Conservation (phyloP, 2,113 vertebrate species). For the Anhinga rufa region DNA sequence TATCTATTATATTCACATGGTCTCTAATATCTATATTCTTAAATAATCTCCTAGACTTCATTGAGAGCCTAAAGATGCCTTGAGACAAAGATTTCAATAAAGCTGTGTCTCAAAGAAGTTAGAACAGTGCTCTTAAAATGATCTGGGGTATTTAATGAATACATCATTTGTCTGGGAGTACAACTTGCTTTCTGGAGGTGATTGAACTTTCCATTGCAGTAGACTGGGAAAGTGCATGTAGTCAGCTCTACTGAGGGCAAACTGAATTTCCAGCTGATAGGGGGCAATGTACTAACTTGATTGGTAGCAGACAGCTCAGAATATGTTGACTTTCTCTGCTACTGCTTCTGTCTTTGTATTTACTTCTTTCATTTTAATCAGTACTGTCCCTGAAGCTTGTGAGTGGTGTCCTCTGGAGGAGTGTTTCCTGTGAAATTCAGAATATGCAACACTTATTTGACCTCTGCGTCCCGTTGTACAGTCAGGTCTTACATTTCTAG, state of each 20-base stretch:
- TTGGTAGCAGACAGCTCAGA: not conserved
- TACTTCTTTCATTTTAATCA: slow-evolving; percentile 14
- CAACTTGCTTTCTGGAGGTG: not conserved
- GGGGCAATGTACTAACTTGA: not conserved
- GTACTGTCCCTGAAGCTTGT: not conserved
- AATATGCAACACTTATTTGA: slow-evolving; percentile 2
- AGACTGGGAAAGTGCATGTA: not conserved
- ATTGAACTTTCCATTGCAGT: not conserved
- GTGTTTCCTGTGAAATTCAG: not conserved
- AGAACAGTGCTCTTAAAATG: not conserved
- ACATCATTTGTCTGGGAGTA: not conserved
- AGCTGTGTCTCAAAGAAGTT: not conserved
- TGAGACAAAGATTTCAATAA: not conserved
- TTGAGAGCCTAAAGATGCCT: not conserved
- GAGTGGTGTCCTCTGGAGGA: not conserved
- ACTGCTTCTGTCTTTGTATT: not conserved
- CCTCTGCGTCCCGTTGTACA: not conserved
- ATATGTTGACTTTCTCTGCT: not conserved
- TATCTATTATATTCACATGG: not conserved
- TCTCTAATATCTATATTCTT: not conserved
- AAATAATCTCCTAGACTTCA: not conserved
- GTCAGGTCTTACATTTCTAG: not conserved
- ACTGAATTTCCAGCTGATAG: not conserved
- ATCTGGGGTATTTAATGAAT: not conserved
- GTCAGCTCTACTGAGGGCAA: not conserved